These are phyloP conservation scores for Propsilocerus akamusi DNA, from an alignment of 1,140 invertebrate species.

Conservation along the genomic window DNA sequence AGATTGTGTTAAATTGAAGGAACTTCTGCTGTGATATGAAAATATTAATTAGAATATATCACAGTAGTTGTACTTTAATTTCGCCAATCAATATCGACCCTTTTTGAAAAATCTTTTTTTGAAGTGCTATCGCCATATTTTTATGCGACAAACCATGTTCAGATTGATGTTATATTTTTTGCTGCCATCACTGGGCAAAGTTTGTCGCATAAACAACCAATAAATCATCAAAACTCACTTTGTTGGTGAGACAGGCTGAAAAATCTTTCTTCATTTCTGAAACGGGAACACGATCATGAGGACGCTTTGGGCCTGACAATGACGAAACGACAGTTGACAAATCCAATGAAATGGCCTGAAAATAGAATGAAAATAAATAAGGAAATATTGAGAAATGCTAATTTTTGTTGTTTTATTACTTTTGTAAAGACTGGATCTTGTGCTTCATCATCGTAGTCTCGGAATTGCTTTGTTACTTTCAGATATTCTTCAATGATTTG, in stretches of 20 bases:
- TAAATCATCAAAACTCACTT: conserved; percentile 35
- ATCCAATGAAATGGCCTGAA: conserved; percentile 71
- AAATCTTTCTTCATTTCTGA: conserved; percentile 84
- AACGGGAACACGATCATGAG: conserved; percentile 88
- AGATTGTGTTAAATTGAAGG: conserved; percentile 8
- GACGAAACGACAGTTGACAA: conserved; percentile 78
- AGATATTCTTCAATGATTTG: conserved; percentile 71
- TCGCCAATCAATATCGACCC: not conserved
- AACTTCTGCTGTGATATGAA: conserved; percentile 9
- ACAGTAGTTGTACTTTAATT: conserved; percentile 11
- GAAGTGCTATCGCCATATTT: conserved; percentile 13
- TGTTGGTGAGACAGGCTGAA: conserved; percentile 65
- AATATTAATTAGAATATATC: conserved; percentile 7
- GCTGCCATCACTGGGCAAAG: conserved; percentile 7
- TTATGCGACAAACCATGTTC: conserved; percentile 30
- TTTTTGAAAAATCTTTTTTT: not conserved
- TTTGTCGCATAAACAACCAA: conserved; percentile 5
- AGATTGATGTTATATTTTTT: conserved; percentile 14
- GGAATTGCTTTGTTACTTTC: conserved; percentile 56
- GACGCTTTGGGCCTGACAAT: conserved; percentile 90
- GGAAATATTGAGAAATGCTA: not conserved
- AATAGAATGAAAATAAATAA: not conserved
- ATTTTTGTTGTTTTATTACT: conserved; percentile 21
- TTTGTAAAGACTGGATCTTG: conserved; percentile 80
- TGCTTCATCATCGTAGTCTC: conserved; percentile 57